phyloP scores from a whole-genome alignment of 1,140 invertebrate genomes.

The Holcopasites calliopsidis region DNA sequence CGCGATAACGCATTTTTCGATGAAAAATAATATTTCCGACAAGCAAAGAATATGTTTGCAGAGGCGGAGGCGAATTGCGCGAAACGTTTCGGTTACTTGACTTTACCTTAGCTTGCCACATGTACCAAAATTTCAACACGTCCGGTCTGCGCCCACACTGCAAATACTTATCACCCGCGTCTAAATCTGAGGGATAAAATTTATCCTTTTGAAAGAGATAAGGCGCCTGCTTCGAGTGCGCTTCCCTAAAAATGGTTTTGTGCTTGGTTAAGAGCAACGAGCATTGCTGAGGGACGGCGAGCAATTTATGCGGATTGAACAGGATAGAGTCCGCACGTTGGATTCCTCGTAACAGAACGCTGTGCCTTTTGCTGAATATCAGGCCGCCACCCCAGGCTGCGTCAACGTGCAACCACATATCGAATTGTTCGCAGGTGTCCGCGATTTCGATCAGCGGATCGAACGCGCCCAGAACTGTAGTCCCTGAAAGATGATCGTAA shows the following conservation, averaged over 20 bases:
- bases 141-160: slow-evolving; percentile 96
- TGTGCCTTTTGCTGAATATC: slow-evolving; percentile 86
- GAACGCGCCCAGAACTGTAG: slow-evolving; percentile 96
- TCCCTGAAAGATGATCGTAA: slow-evolving; percentile 81
- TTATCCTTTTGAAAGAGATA: slow-evolving; percentile 97
- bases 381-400: slow-evolving; percentile 92
- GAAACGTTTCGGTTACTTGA: neutral
- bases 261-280: slow-evolving; percentile 88
- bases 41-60: neutral
- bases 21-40: neutral
- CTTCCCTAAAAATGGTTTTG: slow-evolving; percentile 84
- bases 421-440: slow-evolving; percentile 96
- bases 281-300: slow-evolving; percentile 93
- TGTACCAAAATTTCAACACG: slow-evolving; percentile 95
- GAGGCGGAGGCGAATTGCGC: neutral
- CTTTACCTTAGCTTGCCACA: slow-evolving; percentile 86
- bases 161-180: slow-evolving; percentile 95
- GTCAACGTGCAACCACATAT: slow-evolving; percentile 98
- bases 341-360: slow-evolving; percentile 83
- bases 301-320: slow-evolving; percentile 97
- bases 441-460: slow-evolving; percentile 96
- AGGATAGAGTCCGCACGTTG: slow-evolving; percentile 90
- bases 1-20: too few species aligned
- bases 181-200: slow-evolving; percentile 93
- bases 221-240: slow-evolving; percentile 88